Evolutionary conservation across 2,113 vertebrate genomes (phyloP), one percentile per base, ranked within the genome.

Genomic region (Saccopteryx bilineata): DNA sequence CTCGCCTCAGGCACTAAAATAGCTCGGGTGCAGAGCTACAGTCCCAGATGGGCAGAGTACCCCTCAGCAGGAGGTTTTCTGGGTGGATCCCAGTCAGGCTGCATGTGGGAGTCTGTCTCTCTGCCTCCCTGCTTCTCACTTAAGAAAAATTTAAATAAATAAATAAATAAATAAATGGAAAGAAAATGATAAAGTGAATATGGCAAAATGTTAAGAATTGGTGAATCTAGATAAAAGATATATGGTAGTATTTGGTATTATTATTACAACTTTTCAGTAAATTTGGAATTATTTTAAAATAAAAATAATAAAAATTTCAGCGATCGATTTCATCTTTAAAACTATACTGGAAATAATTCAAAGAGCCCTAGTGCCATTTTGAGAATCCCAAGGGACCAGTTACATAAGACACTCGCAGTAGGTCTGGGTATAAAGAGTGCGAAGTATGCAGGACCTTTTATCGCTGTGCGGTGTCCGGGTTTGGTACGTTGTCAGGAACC

Each of bases 281-380:
- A 54, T 78, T 56, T 74, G 26, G 65, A 71, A 61, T 26, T 75
- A 81, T 94, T 72, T 88, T 72, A 48, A 93, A 90, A 54, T 21
- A 66, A 72, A 91, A 91, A 83, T 7, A 78, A 52, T 89, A 56
- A 52, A 19, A 26, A 11, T 23, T 7, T n/a, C 23, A 52, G 24
- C 26, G 48, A 54, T 63, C 60, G 4, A 46, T 50, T 92, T 94
- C 9, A 65, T 18, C 52, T 91, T 92, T 93, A 89, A 88, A 88
- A 80, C 56, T 65, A 4, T 54, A 84, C 15, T 65, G 26, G 81
- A 71, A 90, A 78, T 63, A n/a, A 63, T 90, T 89, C n/a, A 18
- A 11, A 75, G 60, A 86, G 5, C 6, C 19, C 56, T 60, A 28
- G 56, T 86, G 26, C 12, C 13, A 33, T 12, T 52, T 74, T 71